phyloP scores from a whole-genome alignment of 2,797 vertebrate species.

The Odontamblyopus rebecca region DNA sequence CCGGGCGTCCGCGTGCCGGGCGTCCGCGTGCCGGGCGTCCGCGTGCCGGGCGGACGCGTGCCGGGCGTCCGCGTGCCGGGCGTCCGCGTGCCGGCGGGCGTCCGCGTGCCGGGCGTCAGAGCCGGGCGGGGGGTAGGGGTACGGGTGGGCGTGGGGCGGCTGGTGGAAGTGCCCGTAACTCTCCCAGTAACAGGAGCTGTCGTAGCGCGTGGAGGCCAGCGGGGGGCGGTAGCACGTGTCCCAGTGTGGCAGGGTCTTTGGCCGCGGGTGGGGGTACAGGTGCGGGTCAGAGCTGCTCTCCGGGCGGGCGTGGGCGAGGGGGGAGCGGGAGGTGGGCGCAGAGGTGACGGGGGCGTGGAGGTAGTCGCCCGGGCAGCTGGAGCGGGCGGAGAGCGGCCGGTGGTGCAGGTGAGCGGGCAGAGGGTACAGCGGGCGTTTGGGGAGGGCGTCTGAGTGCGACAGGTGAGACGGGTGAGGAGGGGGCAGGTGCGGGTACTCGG shows the following conservation, averaged over 20 bases:
- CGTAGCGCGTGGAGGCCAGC: conserved; percentile 81
- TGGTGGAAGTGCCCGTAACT: conserved; percentile 49
- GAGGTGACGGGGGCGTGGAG: conserved; percentile 71
- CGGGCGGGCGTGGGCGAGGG: conserved; percentile 64
- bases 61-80: conserved; percentile 60
- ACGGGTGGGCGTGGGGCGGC: no score
- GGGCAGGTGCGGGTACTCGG: conserved; percentile 54
- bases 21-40: no score
- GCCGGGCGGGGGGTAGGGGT: conserved; percentile 41
- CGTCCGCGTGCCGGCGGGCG: conserved; percentile 63
- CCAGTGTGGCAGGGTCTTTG: conserved; percentile 83
- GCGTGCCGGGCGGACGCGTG: no score
- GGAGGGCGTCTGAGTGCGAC: conserved; percentile 81
- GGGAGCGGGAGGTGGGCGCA: conserved; percentile 61
- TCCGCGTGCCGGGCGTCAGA: conserved; percentile 80
- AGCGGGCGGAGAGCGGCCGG: conserved; percentile 76
- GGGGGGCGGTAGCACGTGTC: conserved; percentile 85
- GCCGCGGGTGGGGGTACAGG: conserved; percentile 81
- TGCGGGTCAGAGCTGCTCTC: conserved; percentile 90
- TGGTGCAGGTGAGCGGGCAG: conserved; percentile 87
- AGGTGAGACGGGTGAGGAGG: conserved; percentile 69
- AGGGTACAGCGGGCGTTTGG: conserved; percentile 84
- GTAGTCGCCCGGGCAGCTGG: conserved; percentile 90
- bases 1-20: conserved; percentile 13
- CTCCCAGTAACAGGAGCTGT: conserved; percentile 83